Evolutionary conservation across 2,113 vertebrate species (phyloP).

Genomic region (Lophotis ruficrista): DNA sequence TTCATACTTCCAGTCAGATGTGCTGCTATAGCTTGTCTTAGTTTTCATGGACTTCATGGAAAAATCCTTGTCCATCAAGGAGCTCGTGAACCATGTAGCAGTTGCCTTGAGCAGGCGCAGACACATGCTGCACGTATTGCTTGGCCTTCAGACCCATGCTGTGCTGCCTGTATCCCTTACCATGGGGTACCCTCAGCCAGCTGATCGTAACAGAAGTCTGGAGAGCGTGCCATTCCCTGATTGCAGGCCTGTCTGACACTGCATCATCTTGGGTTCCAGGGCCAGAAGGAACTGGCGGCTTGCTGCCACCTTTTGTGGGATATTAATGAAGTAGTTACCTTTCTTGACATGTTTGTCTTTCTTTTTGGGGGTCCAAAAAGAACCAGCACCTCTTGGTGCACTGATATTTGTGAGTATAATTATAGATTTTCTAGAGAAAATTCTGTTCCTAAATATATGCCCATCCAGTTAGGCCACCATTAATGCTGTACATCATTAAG

Average conservation of each 20-base stretch:
- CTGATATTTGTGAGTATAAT: background rate
- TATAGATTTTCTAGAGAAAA: background rate
- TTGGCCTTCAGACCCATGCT: background rate
- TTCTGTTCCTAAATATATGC: background rate
- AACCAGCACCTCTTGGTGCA: background rate
- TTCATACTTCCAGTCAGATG: background rate
- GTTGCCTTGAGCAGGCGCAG: background rate
- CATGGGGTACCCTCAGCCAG: background rate
- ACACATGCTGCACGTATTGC: rapidly evolving
- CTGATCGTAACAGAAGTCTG: background rate
- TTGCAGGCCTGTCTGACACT: background rate
- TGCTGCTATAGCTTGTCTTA: background rate
- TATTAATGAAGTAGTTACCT: background rate
- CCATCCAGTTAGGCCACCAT: background rate
- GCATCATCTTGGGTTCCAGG: background rate
- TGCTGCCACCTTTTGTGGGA: background rate
- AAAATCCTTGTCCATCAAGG: rapidly evolving
- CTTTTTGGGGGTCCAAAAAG: background rate
- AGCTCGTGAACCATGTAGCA: rapidly evolving
- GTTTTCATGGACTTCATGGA: background rate
- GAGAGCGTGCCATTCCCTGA: background rate
- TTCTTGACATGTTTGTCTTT: background rate
- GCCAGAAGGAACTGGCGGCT: background rate
- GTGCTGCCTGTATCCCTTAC: background rate
- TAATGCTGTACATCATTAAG: background rate